Evolutionary conservation across 2,797 vertebrate genomes (phyloP).

Genomic region (Hypotaenidia okinawae): DNA sequence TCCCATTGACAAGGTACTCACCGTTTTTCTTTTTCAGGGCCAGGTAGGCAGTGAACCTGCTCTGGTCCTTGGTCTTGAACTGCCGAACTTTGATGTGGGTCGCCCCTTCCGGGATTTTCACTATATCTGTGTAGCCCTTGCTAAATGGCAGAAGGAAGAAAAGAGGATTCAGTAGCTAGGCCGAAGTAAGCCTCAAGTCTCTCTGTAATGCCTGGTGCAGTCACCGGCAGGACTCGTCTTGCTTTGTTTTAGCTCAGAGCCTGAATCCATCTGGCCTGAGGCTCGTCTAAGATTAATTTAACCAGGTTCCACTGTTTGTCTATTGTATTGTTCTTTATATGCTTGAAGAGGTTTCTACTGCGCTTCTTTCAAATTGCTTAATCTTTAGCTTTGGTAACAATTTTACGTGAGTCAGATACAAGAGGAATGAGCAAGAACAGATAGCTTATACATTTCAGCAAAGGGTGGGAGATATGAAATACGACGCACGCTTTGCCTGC

Average conservation of each 20-base stretch:
- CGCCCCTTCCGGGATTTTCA: conserved; percentile 93
- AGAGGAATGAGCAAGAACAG: conserved; percentile 48
- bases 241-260: neutral
- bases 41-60: conserved; percentile 92
- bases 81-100: conserved; percentile 97
- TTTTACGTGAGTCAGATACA: neutral
- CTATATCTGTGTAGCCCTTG: conserved; percentile 97
- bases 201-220: neutral
- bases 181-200: neutral
- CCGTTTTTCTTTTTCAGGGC: conserved; percentile 88
- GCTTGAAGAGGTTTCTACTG: neutral
- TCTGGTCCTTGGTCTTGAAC: conserved; percentile 93
- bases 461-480: conserved; percentile 60
- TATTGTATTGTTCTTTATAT: neutral
- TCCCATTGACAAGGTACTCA: conserved; percentile 95
- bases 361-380: conserved; percentile 14
- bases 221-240: neutral
- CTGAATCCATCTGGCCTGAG: neutral
- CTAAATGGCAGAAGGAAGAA: conserved; percentile 68
- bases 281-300: neutral
- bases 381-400: conserved; percentile 29
- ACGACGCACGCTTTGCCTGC: neutral
- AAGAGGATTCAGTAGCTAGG: neutral
- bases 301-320: neutral
- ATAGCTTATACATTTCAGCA: conserved; percentile 55